These are phyloP conservation scores for Tauraco erythrolophus DNA, from an alignment of 2,113 vertebrate genomes.

Conservation along the genomic window DNA sequence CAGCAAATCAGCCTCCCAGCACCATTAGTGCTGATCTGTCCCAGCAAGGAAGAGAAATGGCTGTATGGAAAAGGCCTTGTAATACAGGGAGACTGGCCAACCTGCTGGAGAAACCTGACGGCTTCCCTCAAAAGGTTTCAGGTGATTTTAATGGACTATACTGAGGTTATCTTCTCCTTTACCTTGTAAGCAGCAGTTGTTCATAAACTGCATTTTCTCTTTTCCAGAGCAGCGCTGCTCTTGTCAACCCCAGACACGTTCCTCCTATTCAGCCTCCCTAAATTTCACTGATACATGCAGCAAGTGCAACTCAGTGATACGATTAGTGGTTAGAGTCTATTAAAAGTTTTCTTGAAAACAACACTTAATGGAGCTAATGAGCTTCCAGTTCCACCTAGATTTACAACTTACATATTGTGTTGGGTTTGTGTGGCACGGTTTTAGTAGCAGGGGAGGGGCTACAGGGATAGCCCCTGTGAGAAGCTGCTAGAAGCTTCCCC, in stretches of 20 bases:
- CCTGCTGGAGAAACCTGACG: not conserved
- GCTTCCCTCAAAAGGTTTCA: not conserved
- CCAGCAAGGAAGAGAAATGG: not conserved
- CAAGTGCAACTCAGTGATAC: slow-evolving; percentile 28
- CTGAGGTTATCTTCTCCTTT: not conserved
- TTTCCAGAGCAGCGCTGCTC: not conserved
- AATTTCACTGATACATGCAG: not conserved
- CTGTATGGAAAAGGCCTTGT: not conserved
- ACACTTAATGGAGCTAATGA: not conserved
- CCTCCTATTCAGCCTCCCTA: not conserved
- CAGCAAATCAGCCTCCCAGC: not conserved
- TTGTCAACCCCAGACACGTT: not conserved
- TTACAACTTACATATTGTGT: not conserved
- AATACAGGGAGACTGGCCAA: not conserved
- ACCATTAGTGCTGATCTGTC: not conserved
- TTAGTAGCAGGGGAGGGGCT: too few species aligned
- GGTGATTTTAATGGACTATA: not conserved
- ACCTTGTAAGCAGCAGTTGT: not conserved
- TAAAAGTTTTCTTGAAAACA: not conserved
- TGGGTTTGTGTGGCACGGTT: too few species aligned
- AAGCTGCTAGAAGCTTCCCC: too few species aligned
- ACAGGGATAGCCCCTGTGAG: too few species aligned
- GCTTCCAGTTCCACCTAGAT: not conserved
- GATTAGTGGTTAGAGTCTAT: not conserved
- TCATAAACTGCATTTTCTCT: not conserved